phyloP scores from a whole-genome alignment of 2,113 vertebrate species.

The Rattus norvegicus region DNA sequence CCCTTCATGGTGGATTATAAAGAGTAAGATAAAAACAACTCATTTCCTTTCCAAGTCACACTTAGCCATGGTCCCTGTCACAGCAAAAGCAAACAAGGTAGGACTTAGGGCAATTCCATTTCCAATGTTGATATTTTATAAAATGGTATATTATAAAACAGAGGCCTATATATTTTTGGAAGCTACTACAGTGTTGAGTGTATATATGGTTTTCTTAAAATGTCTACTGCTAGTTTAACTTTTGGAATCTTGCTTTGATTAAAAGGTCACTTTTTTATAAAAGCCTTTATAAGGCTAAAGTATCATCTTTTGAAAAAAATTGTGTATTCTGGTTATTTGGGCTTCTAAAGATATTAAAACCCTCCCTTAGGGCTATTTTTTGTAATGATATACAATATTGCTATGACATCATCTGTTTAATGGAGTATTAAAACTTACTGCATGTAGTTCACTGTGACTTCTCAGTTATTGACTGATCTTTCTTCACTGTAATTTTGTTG shows the following conservation, averaged over 20 bases:
- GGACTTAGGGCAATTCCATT: not conserved
- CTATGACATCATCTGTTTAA: not conserved
- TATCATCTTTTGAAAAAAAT: not conserved
- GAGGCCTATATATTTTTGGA: not conserved
- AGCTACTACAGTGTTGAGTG: not conserved
- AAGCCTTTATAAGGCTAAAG: too few relatives aligned
- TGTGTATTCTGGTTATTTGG: not conserved
- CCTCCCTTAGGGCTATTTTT: not conserved
- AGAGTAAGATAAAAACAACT: not conserved
- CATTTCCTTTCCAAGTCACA: not conserved
- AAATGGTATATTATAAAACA: not conserved
- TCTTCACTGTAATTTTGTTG: not conserved
- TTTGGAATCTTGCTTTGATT: not conserved
- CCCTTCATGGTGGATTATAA: not conserved
- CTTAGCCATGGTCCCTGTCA: not conserved
- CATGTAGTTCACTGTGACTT: not conserved
- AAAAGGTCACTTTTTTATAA: not conserved
- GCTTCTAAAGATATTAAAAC: not conserved
- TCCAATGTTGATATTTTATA: not conserved
- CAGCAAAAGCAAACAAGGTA: not conserved
- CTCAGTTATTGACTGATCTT: not conserved
- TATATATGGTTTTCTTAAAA: not conserved
- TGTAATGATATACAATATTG: not conserved
- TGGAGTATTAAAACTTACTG: not conserved
- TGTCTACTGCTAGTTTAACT: not conserved